Evolutionary conservation across 2,888 invertebrate species (phyloP), one percentile per base, ranked within the genome.

Genomic region (Cordilura impudica): DNA sequence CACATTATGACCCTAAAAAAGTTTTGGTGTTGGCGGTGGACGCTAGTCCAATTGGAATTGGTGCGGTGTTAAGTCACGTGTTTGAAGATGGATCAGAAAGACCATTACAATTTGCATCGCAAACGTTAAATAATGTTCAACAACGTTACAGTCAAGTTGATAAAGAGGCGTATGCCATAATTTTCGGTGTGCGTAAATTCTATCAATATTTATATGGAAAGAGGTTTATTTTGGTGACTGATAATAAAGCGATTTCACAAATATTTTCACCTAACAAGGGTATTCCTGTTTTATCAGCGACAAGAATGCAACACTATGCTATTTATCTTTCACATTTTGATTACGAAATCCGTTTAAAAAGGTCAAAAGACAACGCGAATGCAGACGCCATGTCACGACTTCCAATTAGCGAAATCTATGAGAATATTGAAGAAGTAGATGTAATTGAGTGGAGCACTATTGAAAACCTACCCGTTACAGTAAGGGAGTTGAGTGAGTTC

Each of bases 171-270:
- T n/a, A n/a, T n/a, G n/a, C n/a, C n/a, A n/a, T n/a, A n/a, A n/a
- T n/a, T n/a, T n/a, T n/a, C n/a, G n/a, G n/a, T n/a, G n/a, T n/a
- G n/a, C n/a, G n/a, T n/a, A n/a, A n/a, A n/a, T n/a, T n/a, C n/a
- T n/a, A n/a, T n/a, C n/a, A n/a, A n/a, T 90, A 88, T 81, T 21
- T 90, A 0, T 88, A 83, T 75, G 90, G 89, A 2, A 76, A 81
- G 6, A 72, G 78, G 43, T 84, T 86, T n/a, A n/a, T n/a, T n/a
- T n/a, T n/a, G n/a, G n/a, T 45, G 78, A 84, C 84, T 1, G 84
- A 85, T 61, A n/a, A n/a, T n/a, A 82, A 85, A 21, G 81, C 85
- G 0, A 45, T 85, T 7, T 47, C 70, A 0, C 74, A 77, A 53
- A 79, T 81, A 18, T 49, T 81, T 14, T 49, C 77, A 35, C 72